These are phyloP conservation scores for Deroptyus accipitrinus DNA, from an alignment of 2,113 vertebrate genomes.

Conservation along the genomic window DNA sequence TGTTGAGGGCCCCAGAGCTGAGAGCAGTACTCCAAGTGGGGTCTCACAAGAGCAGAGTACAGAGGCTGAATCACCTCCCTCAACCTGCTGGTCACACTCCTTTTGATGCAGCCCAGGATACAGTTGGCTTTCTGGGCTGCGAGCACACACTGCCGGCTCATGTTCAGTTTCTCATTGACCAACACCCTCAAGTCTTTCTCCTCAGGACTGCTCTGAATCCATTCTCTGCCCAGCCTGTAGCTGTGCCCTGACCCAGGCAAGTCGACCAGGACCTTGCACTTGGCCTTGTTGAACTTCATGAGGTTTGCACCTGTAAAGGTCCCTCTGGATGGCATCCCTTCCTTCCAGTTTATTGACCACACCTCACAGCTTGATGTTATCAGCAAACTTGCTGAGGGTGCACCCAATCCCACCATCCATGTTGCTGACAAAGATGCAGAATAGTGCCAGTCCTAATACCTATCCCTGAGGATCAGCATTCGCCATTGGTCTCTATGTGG, in stretches of 20 bases:
- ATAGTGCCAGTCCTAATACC: not conserved
- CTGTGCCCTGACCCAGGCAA: not conserved
- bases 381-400: not conserved
- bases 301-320: not conserved
- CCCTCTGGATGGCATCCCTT: not conserved
- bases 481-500: not conserved
- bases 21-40: not conserved
- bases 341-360: not conserved
- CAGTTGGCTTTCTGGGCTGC: not conserved
- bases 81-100: not conserved
- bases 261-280: not conserved
- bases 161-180: not conserved
- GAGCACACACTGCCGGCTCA: fast-evolving
- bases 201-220: not conserved
- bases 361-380: not conserved
- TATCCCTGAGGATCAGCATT: not conserved
- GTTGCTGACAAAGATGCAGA: not conserved
- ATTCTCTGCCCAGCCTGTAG: not conserved
- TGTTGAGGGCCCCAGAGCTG: not conserved
- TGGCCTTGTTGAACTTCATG: not conserved
- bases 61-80: not conserved
- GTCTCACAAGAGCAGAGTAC: not conserved
- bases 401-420: not conserved
- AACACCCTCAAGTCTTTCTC: not conserved
- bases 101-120: not conserved